A percentile compares a stretch with the other conserved stretches of the same genome.
Conservation (phyloP, 2,113 vertebrate species). For the Amphiprion ocellaris region DNA sequence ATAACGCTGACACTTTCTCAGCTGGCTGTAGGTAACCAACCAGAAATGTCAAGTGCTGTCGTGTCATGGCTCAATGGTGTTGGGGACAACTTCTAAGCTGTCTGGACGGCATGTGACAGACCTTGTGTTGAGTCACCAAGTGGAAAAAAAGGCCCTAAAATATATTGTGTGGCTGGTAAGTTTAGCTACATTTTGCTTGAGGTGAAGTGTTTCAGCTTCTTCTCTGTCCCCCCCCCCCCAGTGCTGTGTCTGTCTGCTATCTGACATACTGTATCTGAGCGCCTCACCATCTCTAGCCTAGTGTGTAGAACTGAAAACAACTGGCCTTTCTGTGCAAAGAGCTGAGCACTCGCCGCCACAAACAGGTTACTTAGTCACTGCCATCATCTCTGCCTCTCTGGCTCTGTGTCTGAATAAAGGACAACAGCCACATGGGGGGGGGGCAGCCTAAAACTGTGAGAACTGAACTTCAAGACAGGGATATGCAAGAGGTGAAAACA, state of each 20-base stretch:
- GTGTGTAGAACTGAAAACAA: slow-evolving; percentile 49
- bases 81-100: slow-evolving; percentile 7
- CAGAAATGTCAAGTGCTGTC: slow-evolving; percentile 67
- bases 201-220: slow-evolving; percentile 7
- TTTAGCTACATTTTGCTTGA: slow-evolving; percentile 25
- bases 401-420: slow-evolving; percentile 44
- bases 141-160: background rate
- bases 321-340: slow-evolving; percentile 40
- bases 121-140: background rate
- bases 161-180: background rate
- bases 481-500: slow-evolving; percentile 43
- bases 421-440: slow-evolving; percentile 35
- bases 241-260: slow-evolving; percentile 30
- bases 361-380: slow-evolving; percentile 72
- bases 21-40: slow-evolving; percentile 46
- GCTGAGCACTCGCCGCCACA: slow-evolving; percentile 46
- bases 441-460: slow-evolving; percentile 25
- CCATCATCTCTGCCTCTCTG: slow-evolving; percentile 30
- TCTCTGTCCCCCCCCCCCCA: background rate
- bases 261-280: slow-evolving; percentile 47
- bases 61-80: slow-evolving; percentile 57
- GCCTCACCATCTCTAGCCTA: slow-evolving; percentile 30
- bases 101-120: slow-evolving; percentile 4
- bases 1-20: slow-evolving; percentile 66
- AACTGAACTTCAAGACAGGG: slow-evolving; percentile 39